Conservation (phyloP, 2,888 invertebrate species). For the Chirona hameri region DNA sequence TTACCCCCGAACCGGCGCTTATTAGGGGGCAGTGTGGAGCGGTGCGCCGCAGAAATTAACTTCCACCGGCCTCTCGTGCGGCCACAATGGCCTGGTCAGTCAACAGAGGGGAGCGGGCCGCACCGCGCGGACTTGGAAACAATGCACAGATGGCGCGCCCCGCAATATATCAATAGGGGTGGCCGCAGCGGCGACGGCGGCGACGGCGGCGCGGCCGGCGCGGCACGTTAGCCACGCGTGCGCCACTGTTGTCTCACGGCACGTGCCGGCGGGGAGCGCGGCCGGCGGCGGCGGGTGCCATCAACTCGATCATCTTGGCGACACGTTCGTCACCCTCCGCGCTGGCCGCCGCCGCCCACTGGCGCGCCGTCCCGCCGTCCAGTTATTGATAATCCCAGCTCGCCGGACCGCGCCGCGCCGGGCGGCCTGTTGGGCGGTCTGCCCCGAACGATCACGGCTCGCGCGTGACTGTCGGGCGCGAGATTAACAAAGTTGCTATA, state of each 20-base stretch:
- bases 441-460: neutral
- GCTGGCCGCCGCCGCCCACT: neutral
- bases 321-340: neutral
- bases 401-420: neutral
- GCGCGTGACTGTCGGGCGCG: neutral
- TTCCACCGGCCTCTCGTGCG: conserved; percentile 22
- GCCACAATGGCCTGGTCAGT: conserved; percentile 26
- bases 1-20: conserved; percentile 11
- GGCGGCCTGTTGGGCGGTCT: too few species aligned
- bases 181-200: neutral
- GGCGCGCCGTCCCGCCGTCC: neutral
- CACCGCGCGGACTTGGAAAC: neutral
- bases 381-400: too few species aligned
- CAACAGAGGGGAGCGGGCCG: neutral
- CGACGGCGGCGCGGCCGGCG: neutral
- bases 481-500: neutral
- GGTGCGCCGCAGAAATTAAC: conserved; percentile 3
- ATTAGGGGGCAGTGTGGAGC: neutral
- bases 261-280: neutral
- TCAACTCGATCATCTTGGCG: neutral
- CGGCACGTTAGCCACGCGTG: neutral
- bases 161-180: neutral
- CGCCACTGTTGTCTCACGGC: neutral
- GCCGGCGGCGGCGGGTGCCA: neutral
- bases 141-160: conserved; percentile 1